Evolutionary conservation across 2,113 vertebrate genomes (phyloP).

Genomic region (Nesogale talazaci): DNA sequence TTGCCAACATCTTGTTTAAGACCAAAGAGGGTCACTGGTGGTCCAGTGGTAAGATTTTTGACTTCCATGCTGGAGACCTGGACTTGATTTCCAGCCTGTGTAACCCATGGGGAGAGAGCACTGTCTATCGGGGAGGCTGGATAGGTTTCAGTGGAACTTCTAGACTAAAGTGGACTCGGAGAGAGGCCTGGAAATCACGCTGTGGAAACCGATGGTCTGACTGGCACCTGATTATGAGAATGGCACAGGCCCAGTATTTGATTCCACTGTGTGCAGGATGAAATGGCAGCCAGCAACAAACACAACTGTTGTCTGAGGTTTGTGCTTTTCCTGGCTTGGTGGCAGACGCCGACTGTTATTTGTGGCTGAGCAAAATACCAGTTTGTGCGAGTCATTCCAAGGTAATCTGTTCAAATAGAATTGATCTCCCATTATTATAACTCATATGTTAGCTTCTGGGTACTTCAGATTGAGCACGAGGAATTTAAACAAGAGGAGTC

Average conservation of each 20-base stretch:
- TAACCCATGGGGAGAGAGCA: background rate
- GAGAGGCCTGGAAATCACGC: background rate
- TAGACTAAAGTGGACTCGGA: background rate
- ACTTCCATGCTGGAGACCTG: background rate
- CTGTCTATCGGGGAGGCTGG: background rate
- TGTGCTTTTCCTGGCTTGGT: background rate
- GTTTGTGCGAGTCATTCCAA: background rate
- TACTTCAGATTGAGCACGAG: background rate
- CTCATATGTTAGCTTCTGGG: background rate
- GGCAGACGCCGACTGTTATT: background rate
- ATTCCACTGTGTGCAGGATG: background rate
- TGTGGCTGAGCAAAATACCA: background rate
- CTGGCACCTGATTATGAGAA: too few species aligned
- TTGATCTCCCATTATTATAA: background rate
- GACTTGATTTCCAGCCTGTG: background rate
- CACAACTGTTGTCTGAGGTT: background rate
- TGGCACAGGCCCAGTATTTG: background rate
- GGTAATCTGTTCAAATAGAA: slow-evolving; percentile 20
- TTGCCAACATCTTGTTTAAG: background rate
- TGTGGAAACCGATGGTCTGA: background rate
- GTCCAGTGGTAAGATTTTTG: background rate
- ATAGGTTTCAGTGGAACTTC: background rate
- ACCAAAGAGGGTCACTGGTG: background rate
- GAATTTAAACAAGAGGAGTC: background rate
- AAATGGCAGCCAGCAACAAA: background rate